Conservation (phyloP, 2,113 vertebrate species). For the Python bivittatus region DNA sequence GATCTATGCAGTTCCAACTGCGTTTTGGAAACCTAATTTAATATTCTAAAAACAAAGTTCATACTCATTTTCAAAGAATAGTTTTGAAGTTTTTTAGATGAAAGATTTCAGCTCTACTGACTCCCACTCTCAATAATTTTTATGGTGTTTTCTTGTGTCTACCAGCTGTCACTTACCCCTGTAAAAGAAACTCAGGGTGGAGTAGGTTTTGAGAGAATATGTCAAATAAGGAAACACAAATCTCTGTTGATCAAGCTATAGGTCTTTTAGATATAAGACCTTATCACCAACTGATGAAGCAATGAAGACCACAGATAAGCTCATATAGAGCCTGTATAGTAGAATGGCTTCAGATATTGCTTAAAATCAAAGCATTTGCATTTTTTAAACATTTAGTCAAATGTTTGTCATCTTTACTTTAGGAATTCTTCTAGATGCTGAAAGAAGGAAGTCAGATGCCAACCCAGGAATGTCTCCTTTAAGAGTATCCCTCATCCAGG, state of each 20-base stretch:
- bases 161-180: not conserved
- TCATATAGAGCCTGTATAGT: not conserved
- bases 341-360: not conserved
- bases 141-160: not conserved
- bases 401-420: slow-evolving; percentile 35
- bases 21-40: not conserved
- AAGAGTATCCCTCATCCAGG: slow-evolving; percentile 91
- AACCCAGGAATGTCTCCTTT: slow-evolving; percentile 88
- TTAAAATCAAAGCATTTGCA: not conserved
- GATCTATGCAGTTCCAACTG: not conserved
- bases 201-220: not conserved
- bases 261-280: not conserved
- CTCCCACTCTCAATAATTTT: not conserved
- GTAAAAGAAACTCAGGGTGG: not conserved
- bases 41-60: not conserved
- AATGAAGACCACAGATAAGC: not conserved
- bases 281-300: not conserved
- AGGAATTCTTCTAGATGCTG: slow-evolving; percentile 93
- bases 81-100: not conserved
- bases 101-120: not conserved
- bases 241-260: not conserved
- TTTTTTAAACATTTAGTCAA: not conserved
- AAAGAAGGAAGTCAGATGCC: slow-evolving; percentile 93
- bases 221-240: not conserved
- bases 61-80: not conserved